Evolutionary conservation across 2,797 vertebrate genomes (phyloP), one percentile per base, ranked within the genome.

Genomic region (Remorina albescens): DNA sequence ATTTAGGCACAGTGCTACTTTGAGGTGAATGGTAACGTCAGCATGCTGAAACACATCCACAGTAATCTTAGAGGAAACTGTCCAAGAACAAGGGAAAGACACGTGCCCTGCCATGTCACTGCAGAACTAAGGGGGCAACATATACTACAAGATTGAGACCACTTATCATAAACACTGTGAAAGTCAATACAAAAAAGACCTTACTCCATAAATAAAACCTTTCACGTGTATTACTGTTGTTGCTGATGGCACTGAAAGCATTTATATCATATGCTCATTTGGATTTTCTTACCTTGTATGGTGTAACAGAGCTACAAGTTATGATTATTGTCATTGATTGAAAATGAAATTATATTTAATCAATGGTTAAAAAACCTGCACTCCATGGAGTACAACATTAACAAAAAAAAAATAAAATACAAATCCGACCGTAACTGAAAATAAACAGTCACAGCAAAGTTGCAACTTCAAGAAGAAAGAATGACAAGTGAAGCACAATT

Each of bases 181-280:
- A 58, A 58, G 79, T 76, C 72, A 76, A 70, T 41, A 59, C 7
- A 18, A 56, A 57, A 67, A 30, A 50, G n/a, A 37, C 23, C 65
- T 8, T 13, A 23, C 4, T n/a, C 28, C 8, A 54, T 73, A 39
- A 69, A 73, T 70, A 50, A 73, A 21, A 10, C 28, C 21, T 47
- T 13, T 18, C 9, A 53, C 12, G 57, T 3, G 7, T 36, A 34
- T 70, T 62, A 47, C 30, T 28, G n/a, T n/a, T 46, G 21, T 39
- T 34, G 34, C 19, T 57, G 21, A 71, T n/a, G 2, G 41, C 16
- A 67, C 23, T 11, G 39, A 34, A 28, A 37, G 26, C 10, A 10
- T 58, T 58, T 26, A n/a, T 30, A 19, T 34, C 26, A 32, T 23
- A 19, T 11, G 2, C 19, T 57, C 5, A 4, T 36, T 39, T 21